Evolutionary conservation across 2,888 invertebrate species (phyloP).

Genomic region (Phortica okadai): DNA sequence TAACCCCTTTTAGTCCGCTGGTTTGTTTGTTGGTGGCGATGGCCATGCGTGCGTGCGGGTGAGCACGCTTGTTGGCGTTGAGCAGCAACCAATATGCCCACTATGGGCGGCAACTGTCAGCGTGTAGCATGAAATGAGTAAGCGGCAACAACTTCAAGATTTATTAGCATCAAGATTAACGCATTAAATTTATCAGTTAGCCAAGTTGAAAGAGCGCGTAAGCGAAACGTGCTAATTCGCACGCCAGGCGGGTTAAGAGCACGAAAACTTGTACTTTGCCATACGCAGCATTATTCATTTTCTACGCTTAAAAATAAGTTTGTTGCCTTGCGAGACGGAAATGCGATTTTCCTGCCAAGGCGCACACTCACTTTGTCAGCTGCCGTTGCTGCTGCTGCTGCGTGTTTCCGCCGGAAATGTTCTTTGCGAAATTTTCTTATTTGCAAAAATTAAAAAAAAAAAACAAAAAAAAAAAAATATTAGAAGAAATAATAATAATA

Average conservation of each 20-base stretch:
- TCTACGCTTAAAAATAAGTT: neutral
- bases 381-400: conserved; percentile 49
- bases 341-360: conserved; percentile 60
- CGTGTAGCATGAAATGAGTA: conserved; percentile 62
- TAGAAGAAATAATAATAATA: conserved; percentile 44
- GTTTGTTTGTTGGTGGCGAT: neutral
- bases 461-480: neutral
- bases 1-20: conserved; percentile 32
- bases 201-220: conserved; percentile 17
- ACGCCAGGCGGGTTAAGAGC: conserved; percentile 19
- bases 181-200: conserved; percentile 69
- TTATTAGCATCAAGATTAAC: conserved; percentile 76
- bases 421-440: neutral
- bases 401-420: conserved; percentile 61
- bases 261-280: neutral
- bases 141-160: conserved; percentile 73
- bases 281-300: neutral
- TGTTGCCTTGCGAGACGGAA: conserved; percentile 57
- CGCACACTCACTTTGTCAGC: conserved; percentile 59
- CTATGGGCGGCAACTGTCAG: conserved; percentile 31
- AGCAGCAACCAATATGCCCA: neutral
- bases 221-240: conserved; percentile 14
- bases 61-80: neutral
- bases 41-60: too few relatives aligned
- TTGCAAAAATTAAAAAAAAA: neutral